Evolutionary conservation across 2,113 vertebrate species (phyloP).

Genomic region (Hypocryptadius cinnamomeus): DNA sequence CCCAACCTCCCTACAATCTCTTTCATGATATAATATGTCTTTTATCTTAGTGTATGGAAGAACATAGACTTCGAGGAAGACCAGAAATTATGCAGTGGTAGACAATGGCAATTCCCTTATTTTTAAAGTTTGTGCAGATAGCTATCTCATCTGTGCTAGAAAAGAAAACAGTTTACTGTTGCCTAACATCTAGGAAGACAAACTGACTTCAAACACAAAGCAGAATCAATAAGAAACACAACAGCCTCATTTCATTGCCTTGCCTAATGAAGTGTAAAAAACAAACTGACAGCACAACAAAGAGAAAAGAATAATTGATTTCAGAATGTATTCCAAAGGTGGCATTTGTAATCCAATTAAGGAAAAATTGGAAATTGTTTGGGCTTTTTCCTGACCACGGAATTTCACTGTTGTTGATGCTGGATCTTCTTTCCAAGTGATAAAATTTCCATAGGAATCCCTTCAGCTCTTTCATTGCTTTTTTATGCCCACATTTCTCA

Average conservation of each 20-base stretch:
- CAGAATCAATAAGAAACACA: neutral
- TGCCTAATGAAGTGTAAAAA: neutral
- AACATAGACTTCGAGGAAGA: neutral
- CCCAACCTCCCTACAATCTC: neutral
- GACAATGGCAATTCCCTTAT: neutral
- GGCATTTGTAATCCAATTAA: conserved; percentile 14
- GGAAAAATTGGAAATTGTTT: neutral
- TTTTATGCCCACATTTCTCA: neutral
- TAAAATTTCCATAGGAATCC: neutral
- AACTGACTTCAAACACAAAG: neutral
- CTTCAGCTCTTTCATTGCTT: neutral
- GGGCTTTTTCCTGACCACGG: neutral
- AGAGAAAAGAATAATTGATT: conserved; percentile 12
- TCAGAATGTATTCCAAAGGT: neutral
- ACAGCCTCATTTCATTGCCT: neutral
- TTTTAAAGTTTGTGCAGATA: neutral
- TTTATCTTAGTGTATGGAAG: neutral
- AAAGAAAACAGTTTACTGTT: neutral
- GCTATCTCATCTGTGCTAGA: neutral
- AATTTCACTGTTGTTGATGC: neutral
- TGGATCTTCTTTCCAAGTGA: neutral
- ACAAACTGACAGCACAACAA: conserved; percentile 29
- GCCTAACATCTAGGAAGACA: neutral
- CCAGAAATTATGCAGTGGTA: neutral
- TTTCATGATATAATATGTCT: neutral